Percentiles rank a stretch among this genome's conserved stretches.
phyloP scores from a whole-genome alignment of 1,140 invertebrate genomes.

The Harlomillsia oculata region DNA sequence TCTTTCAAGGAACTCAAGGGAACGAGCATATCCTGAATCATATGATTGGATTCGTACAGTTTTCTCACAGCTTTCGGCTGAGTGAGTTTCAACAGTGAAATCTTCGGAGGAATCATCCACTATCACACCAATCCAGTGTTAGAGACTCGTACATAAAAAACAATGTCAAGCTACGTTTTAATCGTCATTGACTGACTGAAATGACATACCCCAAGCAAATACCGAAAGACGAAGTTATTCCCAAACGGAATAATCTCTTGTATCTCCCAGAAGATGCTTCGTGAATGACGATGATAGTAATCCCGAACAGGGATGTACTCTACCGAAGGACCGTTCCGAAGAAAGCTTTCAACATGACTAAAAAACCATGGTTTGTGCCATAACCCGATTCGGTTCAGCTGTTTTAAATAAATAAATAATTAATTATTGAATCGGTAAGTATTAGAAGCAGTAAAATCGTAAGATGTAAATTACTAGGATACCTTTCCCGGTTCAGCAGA shows the following conservation, averaged over 20 bases:
- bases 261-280: slow-evolving; percentile 44
- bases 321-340: slow-evolving; percentile 40
- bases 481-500: slow-evolving; percentile 52
- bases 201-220: slow-evolving; percentile 49
- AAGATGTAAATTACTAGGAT: too few relatives aligned
- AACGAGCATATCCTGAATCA: slow-evolving; percentile 77
- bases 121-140: too few relatives aligned
- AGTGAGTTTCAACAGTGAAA: slow-evolving; percentile 70
- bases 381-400: slow-evolving; percentile 60
- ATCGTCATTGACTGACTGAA: neutral
- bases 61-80: slow-evolving; percentile 61
- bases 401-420: slow-evolving; percentile 19
- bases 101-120: slow-evolving; percentile 60
- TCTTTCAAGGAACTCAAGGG: slow-evolving; percentile 54
- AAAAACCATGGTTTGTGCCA: slow-evolving; percentile 82
- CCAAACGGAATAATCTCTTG: slow-evolving; percentile 77
- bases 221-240: slow-evolving; percentile 65
- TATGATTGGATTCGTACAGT: slow-evolving; percentile 66
- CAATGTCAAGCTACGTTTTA: too few relatives aligned
- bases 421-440: neutral
- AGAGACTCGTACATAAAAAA: neutral
- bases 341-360: slow-evolving; percentile 55
- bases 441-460: too few relatives aligned
- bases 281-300: slow-evolving; percentile 72
- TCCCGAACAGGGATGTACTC: slow-evolving; percentile 66